A percentile compares a stretch with the other conserved stretches of the same genome.
These are phyloP conservation scores for Esox masquinongy DNA, from an alignment of 2,797 vertebrate species.

Conservation along the genomic window DNA sequence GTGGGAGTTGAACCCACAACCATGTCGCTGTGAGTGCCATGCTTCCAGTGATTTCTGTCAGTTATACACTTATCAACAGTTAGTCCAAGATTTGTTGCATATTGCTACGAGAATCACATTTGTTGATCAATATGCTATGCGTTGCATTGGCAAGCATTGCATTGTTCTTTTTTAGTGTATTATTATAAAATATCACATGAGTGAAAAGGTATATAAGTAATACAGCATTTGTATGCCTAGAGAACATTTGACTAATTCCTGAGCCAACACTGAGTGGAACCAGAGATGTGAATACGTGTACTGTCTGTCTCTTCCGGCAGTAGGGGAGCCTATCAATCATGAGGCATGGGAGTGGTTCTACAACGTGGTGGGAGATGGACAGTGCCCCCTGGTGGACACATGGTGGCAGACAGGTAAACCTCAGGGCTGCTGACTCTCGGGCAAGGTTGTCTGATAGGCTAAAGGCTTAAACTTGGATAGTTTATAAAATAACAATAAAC, in stretches of 20 bases:
- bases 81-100: neutral
- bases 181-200: neutral
- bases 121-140: neutral
- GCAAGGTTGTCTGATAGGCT: neutral
- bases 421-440: neutral
- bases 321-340: conserved; percentile 91
- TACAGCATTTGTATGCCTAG: neutral
- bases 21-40: neutral
- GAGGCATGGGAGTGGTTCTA: conserved; percentile 95
- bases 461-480: neutral
- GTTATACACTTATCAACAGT: neutral
- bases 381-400: conserved; percentile 87
- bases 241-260: neutral
- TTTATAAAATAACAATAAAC: neutral
- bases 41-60: neutral
- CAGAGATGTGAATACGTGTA: neutral
- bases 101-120: neutral
- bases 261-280: neutral
- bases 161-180: neutral
- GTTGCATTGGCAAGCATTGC: too few relatives aligned
- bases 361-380: conserved; percentile 85
- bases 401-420: conserved; percentile 96
- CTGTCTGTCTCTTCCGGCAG: conserved; percentile 60
- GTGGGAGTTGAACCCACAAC: too few relatives aligned
- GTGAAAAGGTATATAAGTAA: neutral